Percentiles rank a stretch among this genome's conserved stretches.
phyloP scores from a whole-genome alignment of 2,888 invertebrate species.

The Eurois occulta region DNA sequence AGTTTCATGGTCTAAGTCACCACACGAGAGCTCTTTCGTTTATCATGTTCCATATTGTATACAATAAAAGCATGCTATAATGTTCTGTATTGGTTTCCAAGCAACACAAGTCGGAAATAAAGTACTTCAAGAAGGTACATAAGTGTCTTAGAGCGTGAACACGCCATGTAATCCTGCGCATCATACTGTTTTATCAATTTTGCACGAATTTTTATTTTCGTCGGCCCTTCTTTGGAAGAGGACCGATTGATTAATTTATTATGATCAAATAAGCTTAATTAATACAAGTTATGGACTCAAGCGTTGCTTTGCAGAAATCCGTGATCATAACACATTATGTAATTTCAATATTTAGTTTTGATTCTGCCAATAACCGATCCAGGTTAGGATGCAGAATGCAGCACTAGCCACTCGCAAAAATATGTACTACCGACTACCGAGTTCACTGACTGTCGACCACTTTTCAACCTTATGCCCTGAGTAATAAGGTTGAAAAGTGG shows the following conservation, averaged over 20 bases:
- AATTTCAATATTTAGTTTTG: neutral
- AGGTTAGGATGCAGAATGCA: neutral
- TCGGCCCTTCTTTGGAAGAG: neutral
- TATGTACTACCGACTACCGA: neutral
- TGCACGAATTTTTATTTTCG: slow-evolving; percentile 10
- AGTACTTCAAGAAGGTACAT: slow-evolving; percentile 88
- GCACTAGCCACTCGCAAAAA: neutral
- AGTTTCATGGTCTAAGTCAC: neutral
- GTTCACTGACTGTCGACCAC: too few relatives aligned
- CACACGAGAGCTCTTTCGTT: neutral
- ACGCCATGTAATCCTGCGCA: slow-evolving; percentile 39
- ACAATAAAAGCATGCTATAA: slow-evolving; percentile 42
- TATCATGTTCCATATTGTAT: neutral
- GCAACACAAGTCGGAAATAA: slow-evolving; percentile 87
- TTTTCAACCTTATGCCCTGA: too few relatives aligned
- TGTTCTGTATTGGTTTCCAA: slow-evolving; percentile 77
- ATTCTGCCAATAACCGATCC: neutral
- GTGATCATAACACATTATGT: neutral
- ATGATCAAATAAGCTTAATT: neutral
- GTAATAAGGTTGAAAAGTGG: too few relatives aligned
- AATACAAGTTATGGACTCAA: neutral
- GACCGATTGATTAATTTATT: neutral
- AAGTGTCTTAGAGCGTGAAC: slow-evolving; percentile 33
- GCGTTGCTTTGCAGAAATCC: neutral
- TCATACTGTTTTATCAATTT: slow-evolving; percentile 20